A percentile compares a stretch with the other conserved stretches of the same genome.
Conservation (phyloP, 2,888 invertebrate genomes). For the Cryptocheilus praepositus region DNA sequence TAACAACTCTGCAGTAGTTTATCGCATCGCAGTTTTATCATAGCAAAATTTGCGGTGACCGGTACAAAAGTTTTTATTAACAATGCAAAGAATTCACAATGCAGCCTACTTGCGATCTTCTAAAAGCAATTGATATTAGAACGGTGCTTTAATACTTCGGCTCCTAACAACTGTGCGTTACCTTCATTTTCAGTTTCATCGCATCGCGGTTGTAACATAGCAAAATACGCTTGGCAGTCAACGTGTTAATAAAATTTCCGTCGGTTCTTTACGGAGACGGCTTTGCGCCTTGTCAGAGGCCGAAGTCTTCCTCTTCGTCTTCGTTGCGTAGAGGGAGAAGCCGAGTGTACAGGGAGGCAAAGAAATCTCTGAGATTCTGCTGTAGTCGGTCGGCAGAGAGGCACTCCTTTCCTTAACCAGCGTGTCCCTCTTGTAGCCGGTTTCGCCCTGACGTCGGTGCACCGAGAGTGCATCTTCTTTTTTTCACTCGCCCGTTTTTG, state of each 20-base stretch:
- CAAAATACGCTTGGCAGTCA: too few relatives aligned
- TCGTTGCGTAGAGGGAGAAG: not conserved
- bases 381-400: conserved; percentile 9
- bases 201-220: too few relatives aligned
- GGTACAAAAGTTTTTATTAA: too few relatives aligned
- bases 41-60: too few relatives aligned
- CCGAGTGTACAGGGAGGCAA: not conserved
- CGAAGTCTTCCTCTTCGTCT: not conserved
- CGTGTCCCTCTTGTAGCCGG: conserved; percentile 49
- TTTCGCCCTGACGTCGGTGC: conserved; percentile 35
- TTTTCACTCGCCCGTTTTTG: conserved; percentile 11
- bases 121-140: too few relatives aligned
- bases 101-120: too few relatives aligned
- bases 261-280: not conserved
- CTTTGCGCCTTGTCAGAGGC: not conserved
- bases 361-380: conserved; percentile 34
- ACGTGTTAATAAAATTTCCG: not conserved
- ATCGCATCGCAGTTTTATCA: too few relatives aligned
- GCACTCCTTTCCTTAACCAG: conserved; percentile 45
- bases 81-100: too few relatives aligned
- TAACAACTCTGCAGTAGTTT: too few relatives aligned
- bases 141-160: too few relatives aligned
- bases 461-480: conserved; percentile 28
- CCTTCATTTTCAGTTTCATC: too few relatives aligned
- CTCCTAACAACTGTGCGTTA: too few relatives aligned